A percentile compares a stretch with the other conserved stretches of the same genome.
phyloP scores from a whole-genome alignment of 2,888 invertebrate species.

The Polydrusus tereticollis region DNA sequence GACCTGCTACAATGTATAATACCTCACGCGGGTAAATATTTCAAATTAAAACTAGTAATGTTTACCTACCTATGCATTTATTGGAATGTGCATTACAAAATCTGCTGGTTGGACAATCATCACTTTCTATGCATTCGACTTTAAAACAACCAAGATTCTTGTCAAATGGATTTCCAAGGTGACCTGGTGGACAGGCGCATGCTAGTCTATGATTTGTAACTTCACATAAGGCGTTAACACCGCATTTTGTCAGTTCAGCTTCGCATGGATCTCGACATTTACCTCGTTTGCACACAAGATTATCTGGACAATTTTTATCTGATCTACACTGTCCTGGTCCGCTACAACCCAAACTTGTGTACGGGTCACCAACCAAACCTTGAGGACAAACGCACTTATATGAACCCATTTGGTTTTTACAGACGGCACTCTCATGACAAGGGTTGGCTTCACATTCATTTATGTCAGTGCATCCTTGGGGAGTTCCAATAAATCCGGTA shows the following conservation, averaged over 20 bases:
- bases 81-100: conserved; percentile 81
- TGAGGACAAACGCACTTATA: conserved; percentile 84
- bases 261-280: conserved; percentile 88
- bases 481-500: conserved; percentile 80
- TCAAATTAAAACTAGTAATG: too few relatives aligned
- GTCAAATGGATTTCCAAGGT: conserved; percentile 85
- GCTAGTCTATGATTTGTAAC: conserved; percentile 79
- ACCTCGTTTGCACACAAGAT: conserved; percentile 80
- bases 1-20: too few relatives aligned
- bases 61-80: conserved; percentile 79
- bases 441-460: conserved; percentile 85
- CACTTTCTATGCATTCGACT: conserved; percentile 85
- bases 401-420: conserved; percentile 84
- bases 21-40: too few relatives aligned
- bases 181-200: conserved; percentile 85
- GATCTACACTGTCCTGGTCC: conserved; percentile 82
- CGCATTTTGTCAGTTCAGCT: conserved; percentile 73
- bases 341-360: conserved; percentile 80
- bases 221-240: conserved; percentile 81
- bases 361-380: conserved; percentile 83
- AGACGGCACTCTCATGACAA: conserved; percentile 85
- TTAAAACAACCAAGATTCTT: conserved; percentile 85
- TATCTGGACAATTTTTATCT: conserved; percentile 81
- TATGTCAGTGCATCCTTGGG: conserved; percentile 83
- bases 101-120: conserved; percentile 82